These are phyloP conservation scores for Cyphomyrus plagiostoma DNA, from an alignment of 2,113 vertebrate genomes.

Conservation along the genomic window DNA sequence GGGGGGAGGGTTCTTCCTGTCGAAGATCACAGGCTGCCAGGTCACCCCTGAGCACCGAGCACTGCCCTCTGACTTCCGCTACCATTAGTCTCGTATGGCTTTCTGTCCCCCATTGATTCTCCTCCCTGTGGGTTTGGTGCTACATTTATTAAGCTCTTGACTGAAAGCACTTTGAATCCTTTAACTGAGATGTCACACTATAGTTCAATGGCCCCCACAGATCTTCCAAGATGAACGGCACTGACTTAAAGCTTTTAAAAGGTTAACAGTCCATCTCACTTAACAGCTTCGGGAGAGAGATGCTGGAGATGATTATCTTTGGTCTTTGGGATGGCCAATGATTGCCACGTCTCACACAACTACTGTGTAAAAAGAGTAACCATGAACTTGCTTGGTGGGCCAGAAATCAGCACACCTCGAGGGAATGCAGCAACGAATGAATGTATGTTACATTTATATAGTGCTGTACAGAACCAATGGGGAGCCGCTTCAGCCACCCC, in stretches of 20 bases:
- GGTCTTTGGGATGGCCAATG: background rate
- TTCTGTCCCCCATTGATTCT: background rate
- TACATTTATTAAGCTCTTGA: background rate
- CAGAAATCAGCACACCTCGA: too few species aligned
- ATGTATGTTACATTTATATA: background rate
- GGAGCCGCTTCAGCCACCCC: background rate
- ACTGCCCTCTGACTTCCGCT: background rate
- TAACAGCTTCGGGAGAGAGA: background rate
- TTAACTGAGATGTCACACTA: background rate
- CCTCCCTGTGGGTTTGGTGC: background rate
- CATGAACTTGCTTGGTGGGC: background rate
- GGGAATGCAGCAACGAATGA: background rate
- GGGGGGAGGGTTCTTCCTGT: background rate
- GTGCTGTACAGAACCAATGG: background rate
- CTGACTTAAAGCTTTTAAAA: background rate
- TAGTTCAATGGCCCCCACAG: background rate
- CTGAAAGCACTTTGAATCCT: background rate
- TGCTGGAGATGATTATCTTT: background rate
- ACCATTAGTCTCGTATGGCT: background rate
- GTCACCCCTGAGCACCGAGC: background rate
- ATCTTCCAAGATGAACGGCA: background rate
- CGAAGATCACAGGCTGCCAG: background rate
- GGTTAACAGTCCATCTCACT: background rate
- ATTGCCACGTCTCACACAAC: background rate
- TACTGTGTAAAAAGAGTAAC: background rate